phyloP scores from a whole-genome alignment of 2,888 invertebrate genomes.

The Lasiommata megera region DNA sequence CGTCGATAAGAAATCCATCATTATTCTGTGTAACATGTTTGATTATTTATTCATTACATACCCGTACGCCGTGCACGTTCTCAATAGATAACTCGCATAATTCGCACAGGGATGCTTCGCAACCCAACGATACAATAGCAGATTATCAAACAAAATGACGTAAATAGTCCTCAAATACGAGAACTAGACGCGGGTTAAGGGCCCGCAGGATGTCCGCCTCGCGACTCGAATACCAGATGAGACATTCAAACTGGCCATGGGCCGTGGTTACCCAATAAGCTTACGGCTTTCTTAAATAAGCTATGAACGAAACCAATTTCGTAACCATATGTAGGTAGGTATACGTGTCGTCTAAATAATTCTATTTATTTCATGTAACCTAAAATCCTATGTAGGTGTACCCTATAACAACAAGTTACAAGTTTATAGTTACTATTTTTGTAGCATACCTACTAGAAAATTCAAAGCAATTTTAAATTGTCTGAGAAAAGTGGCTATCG shows the following conservation, averaged over 20 bases:
- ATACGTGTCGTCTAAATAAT: background rate
- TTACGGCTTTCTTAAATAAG: slow-evolving; percentile 29
- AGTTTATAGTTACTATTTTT: background rate
- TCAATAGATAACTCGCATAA: slow-evolving; percentile 75
- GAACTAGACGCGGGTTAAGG: slow-evolving; percentile 74
- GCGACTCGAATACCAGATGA: slow-evolving; percentile 76
- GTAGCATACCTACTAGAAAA: slow-evolving; percentile 20
- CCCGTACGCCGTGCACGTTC: slow-evolving; percentile 71
- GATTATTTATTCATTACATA: slow-evolving; percentile 67
- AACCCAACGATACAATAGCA: slow-evolving; percentile 74
- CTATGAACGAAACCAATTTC: slow-evolving; percentile 27
- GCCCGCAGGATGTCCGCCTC: slow-evolving; percentile 66
- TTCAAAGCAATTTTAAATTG: slow-evolving; percentile 35
- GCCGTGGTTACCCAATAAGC: slow-evolving; percentile 26
- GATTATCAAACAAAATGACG: slow-evolving; percentile 80
- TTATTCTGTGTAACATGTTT: slow-evolving; percentile 31
- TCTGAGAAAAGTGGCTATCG: slow-evolving; percentile 33
- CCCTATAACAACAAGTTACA: background rate
- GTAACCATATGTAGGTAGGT: slow-evolving; percentile 19
- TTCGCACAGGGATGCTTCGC: slow-evolving; percentile 70
- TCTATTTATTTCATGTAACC: background rate
- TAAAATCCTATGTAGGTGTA: background rate
- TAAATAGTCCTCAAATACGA: slow-evolving; percentile 73
- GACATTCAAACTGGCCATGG: slow-evolving; percentile 34
- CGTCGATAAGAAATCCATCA: slow-evolving; percentile 31